Evolutionary conservation across 2,888 invertebrate species (phyloP).

Genomic region (Boloria selene): DNA sequence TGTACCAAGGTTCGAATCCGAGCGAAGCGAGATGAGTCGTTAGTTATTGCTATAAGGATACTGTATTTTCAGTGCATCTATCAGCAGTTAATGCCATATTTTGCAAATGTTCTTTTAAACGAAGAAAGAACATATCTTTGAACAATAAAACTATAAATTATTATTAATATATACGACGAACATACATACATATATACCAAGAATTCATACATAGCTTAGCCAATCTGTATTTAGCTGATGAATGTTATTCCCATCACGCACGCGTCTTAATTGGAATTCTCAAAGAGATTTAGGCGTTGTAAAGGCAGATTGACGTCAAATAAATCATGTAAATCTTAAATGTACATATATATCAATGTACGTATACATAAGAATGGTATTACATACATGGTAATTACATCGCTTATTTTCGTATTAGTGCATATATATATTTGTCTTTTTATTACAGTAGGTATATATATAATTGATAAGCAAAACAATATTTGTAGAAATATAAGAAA

Average conservation of each 20-base stretch:
- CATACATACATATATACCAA: neutral
- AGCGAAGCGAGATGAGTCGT: too few species aligned
- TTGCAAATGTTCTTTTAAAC: too few species aligned
- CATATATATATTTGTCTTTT: too few species aligned
- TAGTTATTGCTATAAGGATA: too few species aligned
- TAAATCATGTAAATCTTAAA: slow-evolving; percentile 56
- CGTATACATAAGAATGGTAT: neutral
- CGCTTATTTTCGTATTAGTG: too few species aligned
- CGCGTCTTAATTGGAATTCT: slow-evolving; percentile 71
- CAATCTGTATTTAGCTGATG: slow-evolving; percentile 2
- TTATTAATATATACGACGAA: too few species aligned
- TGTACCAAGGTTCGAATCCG: too few species aligned
- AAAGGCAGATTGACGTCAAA: slow-evolving; percentile 59
- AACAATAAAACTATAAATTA: too few species aligned
- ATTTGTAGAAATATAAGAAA: slow-evolving; percentile 9
- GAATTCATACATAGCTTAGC: neutral
- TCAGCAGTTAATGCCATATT: too few species aligned
- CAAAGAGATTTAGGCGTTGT: slow-evolving; percentile 66
- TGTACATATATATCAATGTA: slow-evolving; percentile 46
- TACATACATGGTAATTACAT: neutral
- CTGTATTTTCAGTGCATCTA: too few species aligned
- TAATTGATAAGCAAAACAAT: neutral
- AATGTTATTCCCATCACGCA: slow-evolving; percentile 57
- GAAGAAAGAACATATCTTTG: too few species aligned
- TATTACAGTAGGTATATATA: too few species aligned